These are phyloP conservation scores for Parasteatoda lunata DNA, from an alignment of 2,888 invertebrate species.

Conservation along the genomic window DNA sequence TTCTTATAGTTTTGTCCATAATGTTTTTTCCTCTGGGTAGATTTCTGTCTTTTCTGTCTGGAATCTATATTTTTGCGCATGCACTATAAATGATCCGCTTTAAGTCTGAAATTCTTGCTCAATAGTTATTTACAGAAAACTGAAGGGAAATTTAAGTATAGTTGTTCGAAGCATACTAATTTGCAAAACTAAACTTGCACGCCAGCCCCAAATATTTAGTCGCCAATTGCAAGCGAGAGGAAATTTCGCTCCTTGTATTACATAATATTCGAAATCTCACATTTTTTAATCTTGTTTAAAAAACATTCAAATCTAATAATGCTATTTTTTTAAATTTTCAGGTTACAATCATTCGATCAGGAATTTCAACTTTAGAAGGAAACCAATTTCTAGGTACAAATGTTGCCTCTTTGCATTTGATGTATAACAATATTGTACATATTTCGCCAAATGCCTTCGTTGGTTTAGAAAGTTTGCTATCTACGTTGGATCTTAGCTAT, in stretches of 20 bases:
- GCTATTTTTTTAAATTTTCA: constrained; percentile 73
- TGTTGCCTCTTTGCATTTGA: constrained; percentile 44
- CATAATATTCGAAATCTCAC: neutral
- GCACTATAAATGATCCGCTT: too few species aligned
- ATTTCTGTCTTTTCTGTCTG: too few species aligned
- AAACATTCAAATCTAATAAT: neutral
- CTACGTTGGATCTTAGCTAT: constrained; percentile 39
- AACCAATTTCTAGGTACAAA: constrained; percentile 22
- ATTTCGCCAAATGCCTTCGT: constrained; percentile 35
- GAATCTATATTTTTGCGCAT: too few species aligned
- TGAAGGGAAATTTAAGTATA: too few species aligned
- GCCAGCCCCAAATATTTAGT: neutral
- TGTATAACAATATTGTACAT: constrained; percentile 34
- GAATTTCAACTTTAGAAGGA: constrained; percentile 25
- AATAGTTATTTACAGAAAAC: too few species aligned
- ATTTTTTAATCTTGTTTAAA: neutral
- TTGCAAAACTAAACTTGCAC: too few species aligned
- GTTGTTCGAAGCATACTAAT: too few species aligned
- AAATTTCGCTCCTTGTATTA: neutral
- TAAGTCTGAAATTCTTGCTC: too few species aligned
- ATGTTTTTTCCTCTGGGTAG: too few species aligned
- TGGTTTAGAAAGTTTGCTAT: constrained; percentile 35
- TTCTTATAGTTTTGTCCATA: too few species aligned
- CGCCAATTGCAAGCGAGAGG: neutral
- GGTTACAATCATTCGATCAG: constrained; percentile 51